Evolutionary conservation across 1,140 invertebrate genomes (phyloP).

Genomic region (Anoplophora glabripennis): DNA sequence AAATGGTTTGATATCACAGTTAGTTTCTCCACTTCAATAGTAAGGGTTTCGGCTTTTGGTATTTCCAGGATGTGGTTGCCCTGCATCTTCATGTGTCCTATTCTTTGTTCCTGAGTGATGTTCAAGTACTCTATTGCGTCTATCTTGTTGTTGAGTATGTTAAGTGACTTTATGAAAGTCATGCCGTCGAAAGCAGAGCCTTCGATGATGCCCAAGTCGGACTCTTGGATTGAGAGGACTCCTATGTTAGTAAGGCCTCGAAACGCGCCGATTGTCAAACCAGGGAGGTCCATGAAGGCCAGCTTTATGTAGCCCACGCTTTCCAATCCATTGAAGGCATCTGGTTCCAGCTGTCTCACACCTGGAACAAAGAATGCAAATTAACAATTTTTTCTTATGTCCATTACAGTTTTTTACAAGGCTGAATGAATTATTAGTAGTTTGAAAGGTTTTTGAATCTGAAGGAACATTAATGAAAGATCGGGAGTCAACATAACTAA

Average conservation of each 20-base stretch:
- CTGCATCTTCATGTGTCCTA: conserved; percentile 67
- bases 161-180: conserved; percentile 63
- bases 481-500: no score
- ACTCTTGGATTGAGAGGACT: conserved; percentile 71
- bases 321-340: conserved; percentile 77
- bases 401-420: no score
- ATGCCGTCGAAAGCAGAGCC: conserved; percentile 71
- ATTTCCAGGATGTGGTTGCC: conserved; percentile 79
- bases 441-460: no score
- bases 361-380: conserved; percentile 40
- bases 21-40: conserved; percentile 63
- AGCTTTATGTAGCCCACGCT: conserved; percentile 72
- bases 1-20: conserved; percentile 74
- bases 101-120: conserved; percentile 63
- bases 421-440: no score
- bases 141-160: conserved; percentile 80
- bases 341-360: conserved; percentile 68
- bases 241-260: conserved; percentile 71
- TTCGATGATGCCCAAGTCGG: conserved; percentile 71
- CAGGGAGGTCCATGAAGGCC: conserved; percentile 75
- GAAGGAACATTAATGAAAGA: no score
- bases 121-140: conserved; percentile 72
- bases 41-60: conserved; percentile 62
- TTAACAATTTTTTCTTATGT: no score
- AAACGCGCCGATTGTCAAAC: conserved; percentile 68